Conservation (phyloP, 1,140 invertebrate genomes). For the Drosophila yakuba region DNA sequence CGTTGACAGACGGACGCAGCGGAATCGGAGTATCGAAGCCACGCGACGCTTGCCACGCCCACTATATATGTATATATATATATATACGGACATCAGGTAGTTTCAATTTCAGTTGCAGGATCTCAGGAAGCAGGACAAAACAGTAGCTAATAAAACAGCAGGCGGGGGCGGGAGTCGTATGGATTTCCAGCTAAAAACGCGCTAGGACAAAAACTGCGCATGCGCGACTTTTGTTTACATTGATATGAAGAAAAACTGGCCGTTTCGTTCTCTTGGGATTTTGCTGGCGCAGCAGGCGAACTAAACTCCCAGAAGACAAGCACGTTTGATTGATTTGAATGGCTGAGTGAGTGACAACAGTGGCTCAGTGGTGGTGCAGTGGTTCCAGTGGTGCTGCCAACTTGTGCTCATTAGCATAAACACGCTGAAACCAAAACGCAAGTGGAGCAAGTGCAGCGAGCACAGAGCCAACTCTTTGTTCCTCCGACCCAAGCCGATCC, state of each 20-base stretch:
- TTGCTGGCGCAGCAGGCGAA: constrained; percentile 61
- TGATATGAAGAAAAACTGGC: constrained; percentile 54
- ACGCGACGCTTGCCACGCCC: constrained; percentile 65
- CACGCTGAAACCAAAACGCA: constrained; percentile 74
- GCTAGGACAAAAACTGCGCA: constrained; percentile 57
- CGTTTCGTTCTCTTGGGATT: constrained; percentile 32
- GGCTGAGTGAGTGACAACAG: constrained; percentile 35
- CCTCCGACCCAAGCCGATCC: neutral
- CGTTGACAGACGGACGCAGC: constrained; percentile 32
- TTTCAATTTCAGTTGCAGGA: constrained; percentile 32
- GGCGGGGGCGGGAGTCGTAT: constrained; percentile 37
- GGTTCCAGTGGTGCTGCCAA: constrained; percentile 59
- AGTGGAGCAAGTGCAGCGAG: constrained; percentile 70
- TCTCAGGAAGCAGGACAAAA: constrained; percentile 27
- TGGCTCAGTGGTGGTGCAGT: constrained; percentile 5
- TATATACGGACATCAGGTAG: constrained; percentile 34
- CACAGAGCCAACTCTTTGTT: constrained; percentile 65
- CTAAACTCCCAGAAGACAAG: constrained; percentile 47
- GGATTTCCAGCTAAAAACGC: constrained; percentile 41
- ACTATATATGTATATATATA: constrained; percentile 22
- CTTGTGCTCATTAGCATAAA: constrained; percentile 76
- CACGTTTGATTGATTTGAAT: constrained; percentile 76
- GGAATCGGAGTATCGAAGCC: constrained; percentile 30
- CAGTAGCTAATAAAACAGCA: constrained; percentile 79
- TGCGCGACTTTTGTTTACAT: constrained; percentile 64